Evolutionary conservation across 2,888 invertebrate species (phyloP), one percentile per base, ranked within the genome.

Genomic region (Vesta saturnalis): DNA sequence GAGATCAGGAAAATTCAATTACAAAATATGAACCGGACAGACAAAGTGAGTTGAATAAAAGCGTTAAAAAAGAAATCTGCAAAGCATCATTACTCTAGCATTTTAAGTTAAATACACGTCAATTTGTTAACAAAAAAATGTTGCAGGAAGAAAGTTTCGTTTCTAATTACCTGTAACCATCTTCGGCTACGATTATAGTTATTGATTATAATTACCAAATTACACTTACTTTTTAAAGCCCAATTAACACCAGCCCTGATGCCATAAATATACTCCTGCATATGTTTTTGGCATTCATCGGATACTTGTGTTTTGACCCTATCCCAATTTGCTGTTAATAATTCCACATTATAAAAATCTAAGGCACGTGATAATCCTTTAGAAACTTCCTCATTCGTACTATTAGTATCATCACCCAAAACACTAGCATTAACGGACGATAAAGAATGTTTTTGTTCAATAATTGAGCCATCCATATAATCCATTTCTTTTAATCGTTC

Each of bases 221-320:
- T n/a, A n/a, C n/a, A 89, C 91, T 91, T 83, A 92, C 92, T 90
- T 83, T 91, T 91, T 54, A 91, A 85, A 4, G 92, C 92, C 92
- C 92, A 92, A 8, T 88, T 84, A 60, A 87, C 85, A 60, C 88
- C 88, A 55, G 85, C 85, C 64, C 81, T 79, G 35, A 92, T 83
- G 1, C 89, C 90, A 10, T 85, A 83, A 46, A 92, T 85, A 78
- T 90, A 92, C 39, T 83, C 81, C 75, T 88, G 86, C 83, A 91
- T 82, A 72, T 91, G 88, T 22, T 83, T 82, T 56, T 82, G 82
- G 77, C 92, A 92, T 46, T 84, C 82, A 0, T 85, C 83, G 1
- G 83, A 80, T 67, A 91, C 80, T 35, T 80, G 82, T 35, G 83
- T 84, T 67, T 86, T 85, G 47, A 87, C 83, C 6, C 78, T 75